A percentile compares a stretch with the other conserved stretches of the same genome.
phyloP scores from a whole-genome alignment of 2,797 vertebrate species.

The Merluccius polli region DNA sequence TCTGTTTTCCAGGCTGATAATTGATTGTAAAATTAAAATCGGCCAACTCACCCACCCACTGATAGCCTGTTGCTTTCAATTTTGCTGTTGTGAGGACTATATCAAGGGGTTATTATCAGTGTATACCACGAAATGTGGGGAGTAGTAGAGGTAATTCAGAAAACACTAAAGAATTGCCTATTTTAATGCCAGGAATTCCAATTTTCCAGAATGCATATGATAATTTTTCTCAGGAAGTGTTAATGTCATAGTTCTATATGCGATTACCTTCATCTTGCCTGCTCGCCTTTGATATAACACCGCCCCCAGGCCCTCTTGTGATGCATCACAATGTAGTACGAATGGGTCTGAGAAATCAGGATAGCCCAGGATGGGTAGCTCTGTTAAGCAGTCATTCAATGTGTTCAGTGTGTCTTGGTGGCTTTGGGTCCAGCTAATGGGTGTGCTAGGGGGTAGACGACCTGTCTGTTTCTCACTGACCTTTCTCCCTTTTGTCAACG shows the following conservation, averaged over 20 bases:
- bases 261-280: not conserved
- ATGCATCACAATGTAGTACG: not conserved
- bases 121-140: not conserved
- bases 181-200: not conserved
- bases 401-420: too few species aligned
- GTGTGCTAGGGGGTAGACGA: not conserved
- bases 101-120: too few species aligned
- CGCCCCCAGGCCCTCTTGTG: not conserved
- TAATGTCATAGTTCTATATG: not conserved
- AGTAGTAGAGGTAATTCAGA: not conserved
- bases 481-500: too few species aligned
- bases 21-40: not conserved
- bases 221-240: too few species aligned
- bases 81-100: too few species aligned
- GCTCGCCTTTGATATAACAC: not conserved
- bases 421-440: not conserved
- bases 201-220: too few species aligned
- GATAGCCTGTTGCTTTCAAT: not conserved
- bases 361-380: conserved; percentile 8
- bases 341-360: conserved; percentile 8
- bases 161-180: not conserved
- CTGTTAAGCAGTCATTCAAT: not conserved
- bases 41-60: not conserved
- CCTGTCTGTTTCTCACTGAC: not conserved
- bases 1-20: not conserved